Percentiles rank a stretch among this genome's conserved stretches.
These are phyloP conservation scores for Python bivittatus DNA, from an alignment of 2,113 vertebrate species.

Conservation along the genomic window DNA sequence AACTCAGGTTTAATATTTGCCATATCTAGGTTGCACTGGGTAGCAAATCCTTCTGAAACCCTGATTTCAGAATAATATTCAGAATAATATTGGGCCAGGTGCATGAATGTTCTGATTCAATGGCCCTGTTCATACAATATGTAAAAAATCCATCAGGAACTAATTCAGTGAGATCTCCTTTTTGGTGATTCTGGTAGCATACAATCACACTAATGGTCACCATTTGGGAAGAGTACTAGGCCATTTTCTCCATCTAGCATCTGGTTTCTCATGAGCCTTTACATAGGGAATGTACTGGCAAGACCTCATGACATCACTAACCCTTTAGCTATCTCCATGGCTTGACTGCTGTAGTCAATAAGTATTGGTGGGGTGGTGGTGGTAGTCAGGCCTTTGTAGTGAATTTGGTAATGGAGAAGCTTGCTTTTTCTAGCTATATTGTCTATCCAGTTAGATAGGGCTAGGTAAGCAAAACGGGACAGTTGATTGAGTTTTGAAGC, in stretches of 20 bases:
- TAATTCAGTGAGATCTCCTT: neutral
- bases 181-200: neutral
- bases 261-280: neutral
- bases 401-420: neutral
- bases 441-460: neutral
- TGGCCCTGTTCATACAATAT: neutral
- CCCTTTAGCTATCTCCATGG: neutral
- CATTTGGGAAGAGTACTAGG: neutral
- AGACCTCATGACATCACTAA: neutral
- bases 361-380: neutral
- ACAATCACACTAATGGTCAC: neutral
- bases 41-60: neutral
- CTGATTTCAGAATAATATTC: neutral
- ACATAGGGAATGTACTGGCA: neutral
- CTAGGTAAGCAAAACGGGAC: neutral
- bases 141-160: neutral
- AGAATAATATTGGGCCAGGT: neutral
- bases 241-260: no score
- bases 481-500: neutral
- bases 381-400: neutral
- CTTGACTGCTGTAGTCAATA: neutral
- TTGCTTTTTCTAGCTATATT: neutral
- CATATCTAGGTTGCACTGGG: neutral
- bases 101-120: neutral
- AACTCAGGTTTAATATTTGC: neutral